phyloP scores from a whole-genome alignment of 2,797 vertebrate genomes.

The Oreonectes daqikongensis region DNA sequence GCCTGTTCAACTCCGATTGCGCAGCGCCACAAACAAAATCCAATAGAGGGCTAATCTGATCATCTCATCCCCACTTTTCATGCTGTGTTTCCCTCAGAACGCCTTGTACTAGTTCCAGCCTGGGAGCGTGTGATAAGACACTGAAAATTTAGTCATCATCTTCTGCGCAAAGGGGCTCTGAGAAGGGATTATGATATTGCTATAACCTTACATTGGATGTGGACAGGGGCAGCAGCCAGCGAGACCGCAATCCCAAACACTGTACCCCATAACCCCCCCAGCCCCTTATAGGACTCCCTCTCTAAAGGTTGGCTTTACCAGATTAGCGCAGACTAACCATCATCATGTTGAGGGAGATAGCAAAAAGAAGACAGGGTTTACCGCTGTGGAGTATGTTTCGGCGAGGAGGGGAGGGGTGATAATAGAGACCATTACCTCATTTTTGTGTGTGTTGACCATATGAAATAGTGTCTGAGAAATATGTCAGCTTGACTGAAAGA shows the following conservation, averaged over 20 bases:
- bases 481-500: conserved; percentile 58
- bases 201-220: conserved; percentile 96
- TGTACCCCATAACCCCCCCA: conserved; percentile 67
- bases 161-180: conserved; percentile 87
- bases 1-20: conserved; percentile 91
- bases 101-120: conserved; percentile 92
- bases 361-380: conserved; percentile 73
- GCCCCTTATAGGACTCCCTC: conserved; percentile 50
- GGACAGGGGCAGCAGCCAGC: conserved; percentile 81
- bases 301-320: conserved; percentile 83
- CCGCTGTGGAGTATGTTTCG: conserved; percentile 72
- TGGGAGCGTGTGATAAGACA: conserved; percentile 99
- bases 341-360: conserved; percentile 69
- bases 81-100: conserved; percentile 86
- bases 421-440: conserved; percentile 71
- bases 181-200: conserved; percentile 94
- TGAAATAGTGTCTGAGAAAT: conserved; percentile 51
- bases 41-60: conserved; percentile 93
- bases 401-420: conserved; percentile 69
- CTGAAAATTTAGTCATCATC: conserved; percentile 98
- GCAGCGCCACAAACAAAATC: conserved; percentile 87
- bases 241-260: conserved; percentile 79
- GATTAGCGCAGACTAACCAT: conserved; percentile 78
- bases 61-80: conserved; percentile 92
- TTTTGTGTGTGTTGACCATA: conserved; percentile 57